phyloP scores from a whole-genome alignment of 2,888 invertebrate species.

The Hemistola chrysoprasaria region DNA sequence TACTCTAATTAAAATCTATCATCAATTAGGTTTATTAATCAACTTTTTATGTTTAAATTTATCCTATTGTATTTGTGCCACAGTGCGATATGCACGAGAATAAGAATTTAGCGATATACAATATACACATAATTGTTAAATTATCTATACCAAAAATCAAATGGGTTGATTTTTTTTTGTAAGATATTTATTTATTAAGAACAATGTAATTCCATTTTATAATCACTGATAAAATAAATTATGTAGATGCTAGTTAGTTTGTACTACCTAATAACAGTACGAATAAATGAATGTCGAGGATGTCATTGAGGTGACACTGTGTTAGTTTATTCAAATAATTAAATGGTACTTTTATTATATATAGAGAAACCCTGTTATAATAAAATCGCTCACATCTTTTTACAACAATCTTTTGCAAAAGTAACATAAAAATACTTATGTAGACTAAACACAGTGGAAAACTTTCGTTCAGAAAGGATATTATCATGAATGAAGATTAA shows the following conservation, averaged over 20 bases:
- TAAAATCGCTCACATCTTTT: no score
- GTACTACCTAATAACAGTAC: slow-evolving; percentile 38
- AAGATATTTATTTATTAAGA: slow-evolving; percentile 1
- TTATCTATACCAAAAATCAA: not conserved
- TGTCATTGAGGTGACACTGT: slow-evolving; percentile 31
- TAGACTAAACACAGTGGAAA: slow-evolving; percentile 19
- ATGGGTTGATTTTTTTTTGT: slow-evolving; percentile 5
- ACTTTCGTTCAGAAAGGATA: slow-evolving; percentile 12
- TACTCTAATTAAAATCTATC: no score
- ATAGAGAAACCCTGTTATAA: no score
- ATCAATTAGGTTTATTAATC: no score
- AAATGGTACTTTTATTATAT: no score
- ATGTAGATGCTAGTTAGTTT: slow-evolving; percentile 11
- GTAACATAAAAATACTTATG: slow-evolving; percentile 1
- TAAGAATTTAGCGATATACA: not conserved
- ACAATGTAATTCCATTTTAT: slow-evolving; percentile 6
- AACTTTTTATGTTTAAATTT: slow-evolving; percentile 1
- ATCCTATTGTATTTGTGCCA: slow-evolving; percentile 28
- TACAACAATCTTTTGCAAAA: slow-evolving; percentile 8
- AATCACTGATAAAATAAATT: slow-evolving; percentile 8
- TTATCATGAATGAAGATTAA: slow-evolving; percentile 11
- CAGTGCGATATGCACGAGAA: slow-evolving; percentile 27
- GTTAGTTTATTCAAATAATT: no score
- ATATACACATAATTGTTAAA: no score
- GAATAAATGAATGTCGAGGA: slow-evolving; percentile 40